A percentile compares a stretch with the other conserved stretches of the same genome.
Evolutionary conservation across 2,888 invertebrate genomes (phyloP).

Genomic region (Prosopocoilus inquinatus): DNA sequence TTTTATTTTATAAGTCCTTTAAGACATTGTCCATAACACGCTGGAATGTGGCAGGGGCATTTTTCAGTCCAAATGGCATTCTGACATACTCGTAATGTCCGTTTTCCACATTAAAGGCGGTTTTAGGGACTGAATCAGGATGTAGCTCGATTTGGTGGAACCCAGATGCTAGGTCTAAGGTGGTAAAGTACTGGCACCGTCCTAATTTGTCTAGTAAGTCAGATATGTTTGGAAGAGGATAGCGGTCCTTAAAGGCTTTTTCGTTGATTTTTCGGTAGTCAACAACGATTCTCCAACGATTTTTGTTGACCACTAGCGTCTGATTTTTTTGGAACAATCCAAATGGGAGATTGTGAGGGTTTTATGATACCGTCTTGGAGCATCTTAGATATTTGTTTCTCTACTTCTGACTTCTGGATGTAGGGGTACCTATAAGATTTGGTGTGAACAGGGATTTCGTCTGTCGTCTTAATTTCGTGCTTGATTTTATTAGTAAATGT

Average conservation of each 20-base stretch:
- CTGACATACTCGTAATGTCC: constrained; percentile 33
- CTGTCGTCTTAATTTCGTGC: no score
- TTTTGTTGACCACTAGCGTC: no score
- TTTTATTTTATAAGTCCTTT: constrained; percentile 17
- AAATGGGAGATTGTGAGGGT: neutral
- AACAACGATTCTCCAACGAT: constrained; percentile 10
- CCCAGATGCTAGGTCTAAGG: constrained; percentile 38
- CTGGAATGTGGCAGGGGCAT: constrained; percentile 27
- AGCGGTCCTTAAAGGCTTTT: constrained; percentile 30
- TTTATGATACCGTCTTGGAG: constrained; percentile 7
- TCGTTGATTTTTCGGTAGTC: constrained; percentile 13
- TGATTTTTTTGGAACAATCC: no score
- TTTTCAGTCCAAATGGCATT: constrained; percentile 30
- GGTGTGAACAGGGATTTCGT: constrained; percentile 3
- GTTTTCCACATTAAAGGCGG: constrained; percentile 33
- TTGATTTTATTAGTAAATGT: no score
- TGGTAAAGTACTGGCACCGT: constrained; percentile 34
- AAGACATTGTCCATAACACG: constrained; percentile 29
- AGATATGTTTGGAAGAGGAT: constrained; percentile 28
- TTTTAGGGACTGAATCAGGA: constrained; percentile 32
- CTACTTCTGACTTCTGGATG: constrained; percentile 8
- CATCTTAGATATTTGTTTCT: constrained; percentile 14
- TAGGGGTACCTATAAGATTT: constrained; percentile 14
- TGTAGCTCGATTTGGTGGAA: constrained; percentile 17
- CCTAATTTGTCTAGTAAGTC: constrained; percentile 21